A percentile compares a stretch with the other conserved stretches of the same genome.
Conservation (phyloP, 2,113 vertebrate genomes). For the Jacana jacana region DNA sequence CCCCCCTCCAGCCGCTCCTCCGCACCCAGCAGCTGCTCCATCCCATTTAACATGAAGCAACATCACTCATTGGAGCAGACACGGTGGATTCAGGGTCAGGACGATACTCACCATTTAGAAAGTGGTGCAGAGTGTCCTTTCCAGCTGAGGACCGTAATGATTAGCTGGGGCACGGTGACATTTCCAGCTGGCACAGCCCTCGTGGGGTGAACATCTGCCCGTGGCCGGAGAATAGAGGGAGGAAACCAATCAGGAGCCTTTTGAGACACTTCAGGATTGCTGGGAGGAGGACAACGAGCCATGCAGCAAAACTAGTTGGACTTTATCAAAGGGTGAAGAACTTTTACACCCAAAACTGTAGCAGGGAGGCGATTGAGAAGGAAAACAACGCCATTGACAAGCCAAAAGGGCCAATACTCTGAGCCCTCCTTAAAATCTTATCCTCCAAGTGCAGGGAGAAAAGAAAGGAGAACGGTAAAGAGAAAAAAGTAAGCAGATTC, state of each 20-base stretch:
- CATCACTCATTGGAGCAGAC: fast-evolving
- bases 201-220: neutral
- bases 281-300: neutral
- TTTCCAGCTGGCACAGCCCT: conserved; percentile 8
- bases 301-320: neutral
- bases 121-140: neutral
- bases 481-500: neutral
- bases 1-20: neutral
- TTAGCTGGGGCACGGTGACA: neutral
- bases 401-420: neutral
- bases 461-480: neutral
- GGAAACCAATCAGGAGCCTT: neutral
- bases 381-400: neutral
- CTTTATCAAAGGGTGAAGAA: neutral
- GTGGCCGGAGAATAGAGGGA: neutral
- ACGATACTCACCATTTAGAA: neutral
- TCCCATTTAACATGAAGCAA: neutral
- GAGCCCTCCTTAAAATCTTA: neutral
- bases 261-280: neutral
- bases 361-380: neutral
- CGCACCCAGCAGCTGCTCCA: neutral
- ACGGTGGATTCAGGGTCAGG: neutral
- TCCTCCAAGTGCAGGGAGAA: neutral
- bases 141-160: neutral
- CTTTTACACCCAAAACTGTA: neutral